Conservation (phyloP, 2,797 vertebrate genomes). For the Ctenopoma kingsleyae region DNA sequence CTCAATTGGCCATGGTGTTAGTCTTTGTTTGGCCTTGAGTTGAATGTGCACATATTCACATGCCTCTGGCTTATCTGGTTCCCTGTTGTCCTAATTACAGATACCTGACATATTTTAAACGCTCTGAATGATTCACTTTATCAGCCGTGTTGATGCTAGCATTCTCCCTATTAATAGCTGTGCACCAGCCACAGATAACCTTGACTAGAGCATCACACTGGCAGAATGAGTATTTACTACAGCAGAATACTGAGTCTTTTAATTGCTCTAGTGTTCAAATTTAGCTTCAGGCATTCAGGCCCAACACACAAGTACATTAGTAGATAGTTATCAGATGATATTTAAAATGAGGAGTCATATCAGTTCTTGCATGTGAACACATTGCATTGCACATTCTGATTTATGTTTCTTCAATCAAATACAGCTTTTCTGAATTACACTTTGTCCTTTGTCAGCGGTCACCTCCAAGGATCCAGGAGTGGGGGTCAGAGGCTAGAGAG, state of each 20-base stretch:
- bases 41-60: slow-evolving; percentile 6
- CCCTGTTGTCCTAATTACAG: slow-evolving; percentile 54
- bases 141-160: neutral
- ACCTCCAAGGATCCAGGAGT: no score
- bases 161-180: slow-evolving; percentile 12
- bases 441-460: no score
- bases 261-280: no score
- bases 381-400: no score
- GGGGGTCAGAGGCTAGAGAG: no score
- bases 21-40: slow-evolving; percentile 40
- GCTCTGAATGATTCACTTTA: slow-evolving; percentile 11
- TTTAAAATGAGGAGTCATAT: neutral
- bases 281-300: neutral
- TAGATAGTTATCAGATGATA: slow-evolving; percentile 5
- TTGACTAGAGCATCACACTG: slow-evolving; percentile 12
- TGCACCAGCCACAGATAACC: slow-evolving; percentile 34
- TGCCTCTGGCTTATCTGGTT: slow-evolving; percentile 21
- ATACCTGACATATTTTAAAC: slow-evolving; percentile 36
- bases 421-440: no score
- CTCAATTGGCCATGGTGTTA: neutral
- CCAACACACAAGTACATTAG: neutral
- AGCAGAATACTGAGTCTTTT: neutral
- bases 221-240: neutral
- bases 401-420: no score
- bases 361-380: slow-evolving; percentile 7